Percentiles rank a stretch among this genome's conserved stretches.
Evolutionary conservation across 2,888 invertebrate species (phyloP).

Genomic region (Diploptera punctata): DNA sequence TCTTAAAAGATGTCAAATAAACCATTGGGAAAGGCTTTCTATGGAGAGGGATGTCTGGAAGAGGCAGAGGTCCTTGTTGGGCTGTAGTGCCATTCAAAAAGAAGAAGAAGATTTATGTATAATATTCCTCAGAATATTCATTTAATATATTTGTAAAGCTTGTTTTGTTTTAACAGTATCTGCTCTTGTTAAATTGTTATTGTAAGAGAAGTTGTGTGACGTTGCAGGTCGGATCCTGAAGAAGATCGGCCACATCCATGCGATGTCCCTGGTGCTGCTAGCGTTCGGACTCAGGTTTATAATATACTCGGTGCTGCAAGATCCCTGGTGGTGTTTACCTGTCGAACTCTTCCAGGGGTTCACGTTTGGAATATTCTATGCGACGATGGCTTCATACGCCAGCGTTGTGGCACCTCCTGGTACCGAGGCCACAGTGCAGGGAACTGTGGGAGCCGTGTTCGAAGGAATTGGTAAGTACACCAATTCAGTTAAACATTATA

Average conservation of each 20-base stretch:
- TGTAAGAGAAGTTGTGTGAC: not conserved
- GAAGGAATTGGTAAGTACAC: slow-evolving; percentile 85
- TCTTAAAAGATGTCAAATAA: too few relatives aligned
- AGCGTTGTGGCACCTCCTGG: slow-evolving; percentile 83
- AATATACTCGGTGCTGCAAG: slow-evolving; percentile 77
- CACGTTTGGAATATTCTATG: slow-evolving; percentile 87
- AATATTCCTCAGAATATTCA: too few relatives aligned
- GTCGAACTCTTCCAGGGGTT: slow-evolving; percentile 88
- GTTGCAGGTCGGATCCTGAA: slow-evolving; percentile 73
- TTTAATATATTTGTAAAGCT: too few relatives aligned
- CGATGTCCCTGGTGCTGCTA: slow-evolving; percentile 83
- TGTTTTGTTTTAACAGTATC: too few relatives aligned
- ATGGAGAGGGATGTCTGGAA: too few relatives aligned
- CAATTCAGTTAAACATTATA: too few relatives aligned
- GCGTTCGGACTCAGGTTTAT: slow-evolving; percentile 83
- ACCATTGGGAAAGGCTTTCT: too few relatives aligned
- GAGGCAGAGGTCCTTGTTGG: too few relatives aligned
- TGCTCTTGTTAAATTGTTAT: too few relatives aligned
- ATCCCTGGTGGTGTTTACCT: slow-evolving; percentile 85
- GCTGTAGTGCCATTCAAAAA: too few relatives aligned
- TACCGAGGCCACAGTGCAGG: slow-evolving; percentile 89
- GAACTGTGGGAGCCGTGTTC: slow-evolving; percentile 84
- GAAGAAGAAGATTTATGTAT: too few relatives aligned
- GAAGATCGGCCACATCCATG: slow-evolving; percentile 79
- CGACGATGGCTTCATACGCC: slow-evolving; percentile 89